phyloP scores from a whole-genome alignment of 2,888 invertebrate genomes.

The Neelides folsomi region DNA sequence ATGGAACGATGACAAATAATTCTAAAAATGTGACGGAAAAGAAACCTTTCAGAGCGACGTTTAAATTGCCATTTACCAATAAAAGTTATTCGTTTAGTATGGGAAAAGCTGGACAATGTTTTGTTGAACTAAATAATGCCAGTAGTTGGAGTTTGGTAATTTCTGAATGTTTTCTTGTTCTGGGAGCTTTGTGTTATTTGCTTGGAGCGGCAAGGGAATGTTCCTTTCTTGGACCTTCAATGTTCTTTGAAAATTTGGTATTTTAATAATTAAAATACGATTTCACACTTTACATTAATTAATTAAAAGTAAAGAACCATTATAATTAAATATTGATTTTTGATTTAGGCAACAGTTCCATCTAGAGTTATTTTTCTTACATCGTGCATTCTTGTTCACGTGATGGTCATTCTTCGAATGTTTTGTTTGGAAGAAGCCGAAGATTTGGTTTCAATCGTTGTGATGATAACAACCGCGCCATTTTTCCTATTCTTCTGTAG shows the following conservation, averaged over 20 bases:
- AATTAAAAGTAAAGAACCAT: too few species aligned
- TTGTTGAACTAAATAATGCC: background rate
- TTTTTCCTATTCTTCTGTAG: slow-evolving; percentile 96
- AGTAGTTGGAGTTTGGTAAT: slow-evolving; percentile 43
- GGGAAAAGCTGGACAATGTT: slow-evolving; percentile 6
- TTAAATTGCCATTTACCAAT: background rate
- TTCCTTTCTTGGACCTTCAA: slow-evolving; percentile 75
- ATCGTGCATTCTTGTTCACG: slow-evolving; percentile 76
- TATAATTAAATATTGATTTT: background rate
- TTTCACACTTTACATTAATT: too few species aligned
- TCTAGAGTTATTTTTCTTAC: slow-evolving; percentile 86
- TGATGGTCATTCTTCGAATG: slow-evolving; percentile 69
- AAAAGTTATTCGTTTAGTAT: slow-evolving; percentile 2
- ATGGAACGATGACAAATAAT: background rate
- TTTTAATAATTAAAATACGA: too few species aligned
- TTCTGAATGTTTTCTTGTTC: slow-evolving; percentile 63
- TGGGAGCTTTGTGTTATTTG: slow-evolving; percentile 73
- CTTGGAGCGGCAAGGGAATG: slow-evolving; percentile 74
- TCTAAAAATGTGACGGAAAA: background rate
- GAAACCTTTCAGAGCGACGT: background rate
- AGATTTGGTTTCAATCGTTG: slow-evolving; percentile 79
- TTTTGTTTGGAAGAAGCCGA: slow-evolving; percentile 75
- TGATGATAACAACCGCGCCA: slow-evolving; percentile 89
- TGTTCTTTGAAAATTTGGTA: slow-evolving; percentile 91
- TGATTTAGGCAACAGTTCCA: slow-evolving; percentile 64